Conservation (phyloP, 1,140 invertebrate species). For the Drosophila lacteicornis region DNA sequence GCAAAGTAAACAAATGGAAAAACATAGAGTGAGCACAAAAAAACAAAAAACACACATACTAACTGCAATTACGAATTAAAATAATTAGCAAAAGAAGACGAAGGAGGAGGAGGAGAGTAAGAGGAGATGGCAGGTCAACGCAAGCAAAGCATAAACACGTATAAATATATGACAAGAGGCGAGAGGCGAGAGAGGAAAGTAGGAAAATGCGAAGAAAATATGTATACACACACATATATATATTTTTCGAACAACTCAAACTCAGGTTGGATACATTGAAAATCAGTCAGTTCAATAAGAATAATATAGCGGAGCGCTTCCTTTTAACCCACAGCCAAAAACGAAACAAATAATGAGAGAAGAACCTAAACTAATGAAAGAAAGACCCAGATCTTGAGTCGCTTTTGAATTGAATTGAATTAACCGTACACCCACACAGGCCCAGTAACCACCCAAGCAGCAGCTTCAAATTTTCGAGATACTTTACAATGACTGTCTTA, state of each 20-base stretch:
- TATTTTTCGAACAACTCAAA: slow-evolving; percentile 84
- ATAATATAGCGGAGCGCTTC: slow-evolving; percentile 80
- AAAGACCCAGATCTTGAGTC: slow-evolving; percentile 34
- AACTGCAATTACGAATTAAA: slow-evolving; percentile 61
- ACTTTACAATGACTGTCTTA: slow-evolving; percentile 53
- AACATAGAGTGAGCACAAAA: slow-evolving; percentile 83
- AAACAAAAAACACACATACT: slow-evolving; percentile 46
- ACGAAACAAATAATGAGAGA: neutral
- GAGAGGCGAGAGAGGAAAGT: slow-evolving; percentile 4
- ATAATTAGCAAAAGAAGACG: slow-evolving; percentile 39
- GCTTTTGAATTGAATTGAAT: slow-evolving; percentile 58
- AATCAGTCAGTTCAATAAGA: slow-evolving; percentile 80
- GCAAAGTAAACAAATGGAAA: slow-evolving; percentile 52
- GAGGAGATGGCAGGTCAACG: slow-evolving; percentile 38
- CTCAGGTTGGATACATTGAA: slow-evolving; percentile 83
- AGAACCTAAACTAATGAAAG: slow-evolving; percentile 25
- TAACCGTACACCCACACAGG: slow-evolving; percentile 71
- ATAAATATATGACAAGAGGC: slow-evolving; percentile 46
- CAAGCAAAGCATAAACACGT: slow-evolving; percentile 29
- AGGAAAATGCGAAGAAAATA: slow-evolving; percentile 42
- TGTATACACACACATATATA: slow-evolving; percentile 56
- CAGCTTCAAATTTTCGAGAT: slow-evolving; percentile 52
- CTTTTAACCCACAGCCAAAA: slow-evolving; percentile 80
- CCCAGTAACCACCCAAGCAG: slow-evolving; percentile 53
- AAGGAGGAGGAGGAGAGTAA: neutral